These are phyloP conservation scores for Drosophila melanosoma DNA, from an alignment of 2,888 invertebrate species.

Conservation along the genomic window DNA sequence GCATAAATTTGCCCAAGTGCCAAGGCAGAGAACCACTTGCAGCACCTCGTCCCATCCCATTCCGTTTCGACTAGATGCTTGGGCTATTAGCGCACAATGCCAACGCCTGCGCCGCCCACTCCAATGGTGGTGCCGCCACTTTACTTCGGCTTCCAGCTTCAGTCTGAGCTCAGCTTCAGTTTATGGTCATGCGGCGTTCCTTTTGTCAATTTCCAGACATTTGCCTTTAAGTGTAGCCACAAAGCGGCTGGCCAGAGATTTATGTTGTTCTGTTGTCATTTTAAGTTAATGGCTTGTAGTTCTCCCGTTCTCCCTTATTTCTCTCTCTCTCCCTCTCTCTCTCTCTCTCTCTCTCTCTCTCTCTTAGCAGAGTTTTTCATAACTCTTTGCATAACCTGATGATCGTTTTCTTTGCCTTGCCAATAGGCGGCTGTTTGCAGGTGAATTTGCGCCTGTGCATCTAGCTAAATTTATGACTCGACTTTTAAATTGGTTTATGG, in stretches of 20 bases:
- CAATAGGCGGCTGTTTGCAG: conserved; percentile 56
- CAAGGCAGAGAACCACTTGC: conserved; percentile 25
- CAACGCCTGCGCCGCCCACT: conserved; percentile 64
- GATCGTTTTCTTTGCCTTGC: conserved; percentile 47
- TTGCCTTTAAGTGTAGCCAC: conserved; percentile 65
- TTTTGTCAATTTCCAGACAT: conserved; percentile 74
- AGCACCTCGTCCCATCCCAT: conserved; percentile 44
- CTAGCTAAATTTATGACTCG: conserved; percentile 63
- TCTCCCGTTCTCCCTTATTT: conserved; percentile 37
- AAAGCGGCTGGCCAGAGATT: conserved; percentile 70
- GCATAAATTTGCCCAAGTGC: conserved; percentile 64
- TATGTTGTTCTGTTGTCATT: conserved; percentile 82
- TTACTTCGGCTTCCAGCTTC: conserved; percentile 8
- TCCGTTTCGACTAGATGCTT: conserved; percentile 30
- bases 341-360: conserved; percentile 14
- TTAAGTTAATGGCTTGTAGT: conserved; percentile 82
- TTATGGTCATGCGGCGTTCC: conserved; percentile 55
- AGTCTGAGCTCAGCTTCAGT: conserved; percentile 24
- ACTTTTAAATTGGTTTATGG: conserved; percentile 72
- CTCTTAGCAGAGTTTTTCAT: conserved; percentile 41
- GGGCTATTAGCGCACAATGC: conserved; percentile 70
- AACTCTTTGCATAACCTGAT: conserved; percentile 62
- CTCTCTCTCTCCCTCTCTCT: not conserved
- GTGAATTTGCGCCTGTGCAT: conserved; percentile 58
- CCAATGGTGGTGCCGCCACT: conserved; percentile 26